A percentile compares a stretch with the other conserved stretches of the same genome.
These are phyloP conservation scores for Oscheius myriophilus DNA, from an alignment of 2,888 invertebrate species.

Conservation along the genomic window DNA sequence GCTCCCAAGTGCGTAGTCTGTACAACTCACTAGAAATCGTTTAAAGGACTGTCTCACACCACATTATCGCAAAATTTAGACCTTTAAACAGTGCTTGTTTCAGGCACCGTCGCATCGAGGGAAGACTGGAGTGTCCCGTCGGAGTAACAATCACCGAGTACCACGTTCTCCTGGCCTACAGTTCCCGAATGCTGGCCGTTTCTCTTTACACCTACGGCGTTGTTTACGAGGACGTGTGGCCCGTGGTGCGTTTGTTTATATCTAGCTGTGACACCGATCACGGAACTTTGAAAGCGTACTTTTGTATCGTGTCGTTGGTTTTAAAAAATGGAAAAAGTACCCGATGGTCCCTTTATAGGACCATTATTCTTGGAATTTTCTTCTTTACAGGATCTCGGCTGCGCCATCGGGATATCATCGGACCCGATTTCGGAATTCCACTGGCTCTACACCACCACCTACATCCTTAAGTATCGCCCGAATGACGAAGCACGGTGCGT, in stretches of 20 bases:
- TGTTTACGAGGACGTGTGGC: conserved; percentile 63
- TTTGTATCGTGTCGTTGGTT: too few relatives aligned
- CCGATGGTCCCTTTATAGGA: too few relatives aligned
- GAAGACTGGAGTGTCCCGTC: conserved; percentile 59
- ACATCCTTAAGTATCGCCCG: conserved; percentile 63
- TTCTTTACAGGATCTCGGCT: conserved; percentile 38
- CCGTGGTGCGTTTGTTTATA: conserved; percentile 31
- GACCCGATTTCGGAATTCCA: conserved; percentile 61
- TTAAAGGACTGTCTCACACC: too few relatives aligned
- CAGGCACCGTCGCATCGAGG: conserved; percentile 63
- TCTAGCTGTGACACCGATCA: not conserved
- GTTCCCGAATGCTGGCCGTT: conserved; percentile 59
- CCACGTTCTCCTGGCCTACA: conserved; percentile 62
- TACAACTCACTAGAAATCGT: too few relatives aligned
- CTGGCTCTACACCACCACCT: conserved; percentile 60
- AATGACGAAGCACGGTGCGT: conserved; percentile 61
- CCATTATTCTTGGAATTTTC: not conserved
- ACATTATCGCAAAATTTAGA: too few relatives aligned
- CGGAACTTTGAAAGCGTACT: not conserved
- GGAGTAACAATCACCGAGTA: conserved; percentile 65
- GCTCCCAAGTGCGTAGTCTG: too few relatives aligned
- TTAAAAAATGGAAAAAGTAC: too few relatives aligned
- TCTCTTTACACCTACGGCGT: conserved; percentile 58
- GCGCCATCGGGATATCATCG: conserved; percentile 53
- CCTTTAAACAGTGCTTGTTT: too few relatives aligned